These are phyloP conservation scores for Rhinichthys klamathensis DNA, from an alignment of 2,113 vertebrate genomes.

Conservation along the genomic window DNA sequence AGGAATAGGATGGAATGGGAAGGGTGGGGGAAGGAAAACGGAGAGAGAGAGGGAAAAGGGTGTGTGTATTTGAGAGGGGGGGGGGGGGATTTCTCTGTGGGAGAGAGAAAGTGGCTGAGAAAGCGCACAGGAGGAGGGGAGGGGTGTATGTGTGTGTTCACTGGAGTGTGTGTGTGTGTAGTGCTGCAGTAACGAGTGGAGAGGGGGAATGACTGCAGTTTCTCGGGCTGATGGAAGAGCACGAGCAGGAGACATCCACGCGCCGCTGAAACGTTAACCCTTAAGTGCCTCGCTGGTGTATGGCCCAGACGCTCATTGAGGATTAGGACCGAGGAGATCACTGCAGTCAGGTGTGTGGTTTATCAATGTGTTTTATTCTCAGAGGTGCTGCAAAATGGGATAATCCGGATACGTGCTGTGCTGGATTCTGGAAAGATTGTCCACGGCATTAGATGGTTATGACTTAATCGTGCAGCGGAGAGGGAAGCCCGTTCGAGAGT, in stretches of 20 bases:
- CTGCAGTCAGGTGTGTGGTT: conserved; percentile 71
- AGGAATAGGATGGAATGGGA: conserved; percentile 39
- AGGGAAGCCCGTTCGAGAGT: conserved; percentile 22
- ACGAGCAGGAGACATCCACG: conserved; percentile 67
- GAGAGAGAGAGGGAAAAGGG: conserved; percentile 58
- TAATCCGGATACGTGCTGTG: neutral
- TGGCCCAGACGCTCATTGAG: conserved; percentile 69
- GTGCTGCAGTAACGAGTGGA: conserved; percentile 78
- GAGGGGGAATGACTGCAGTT: conserved; percentile 75
- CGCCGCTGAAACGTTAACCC: conserved; percentile 68
- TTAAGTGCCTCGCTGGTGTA: conserved; percentile 76
- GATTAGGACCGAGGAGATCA: conserved; percentile 70
- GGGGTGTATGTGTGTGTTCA: conserved; percentile 57
- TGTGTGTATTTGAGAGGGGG: conserved; percentile 57
- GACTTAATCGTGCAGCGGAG: conserved; percentile 31
- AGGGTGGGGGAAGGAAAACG: conserved; percentile 56
- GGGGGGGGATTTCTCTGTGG: conserved; percentile 64
- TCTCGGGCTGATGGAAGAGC: conserved; percentile 74
- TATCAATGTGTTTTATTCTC: conserved; percentile 59
- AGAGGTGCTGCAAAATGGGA: conserved; percentile 13
- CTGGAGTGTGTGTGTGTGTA: conserved; percentile 63
- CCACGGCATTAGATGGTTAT: conserved; percentile 16
- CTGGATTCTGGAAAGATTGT: conserved; percentile 24
- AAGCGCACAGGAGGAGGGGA: conserved; percentile 43
- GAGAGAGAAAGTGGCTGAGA: conserved; percentile 46